phyloP scores from a whole-genome alignment of 2,113 vertebrate species.

The Rynchops niger region DNA sequence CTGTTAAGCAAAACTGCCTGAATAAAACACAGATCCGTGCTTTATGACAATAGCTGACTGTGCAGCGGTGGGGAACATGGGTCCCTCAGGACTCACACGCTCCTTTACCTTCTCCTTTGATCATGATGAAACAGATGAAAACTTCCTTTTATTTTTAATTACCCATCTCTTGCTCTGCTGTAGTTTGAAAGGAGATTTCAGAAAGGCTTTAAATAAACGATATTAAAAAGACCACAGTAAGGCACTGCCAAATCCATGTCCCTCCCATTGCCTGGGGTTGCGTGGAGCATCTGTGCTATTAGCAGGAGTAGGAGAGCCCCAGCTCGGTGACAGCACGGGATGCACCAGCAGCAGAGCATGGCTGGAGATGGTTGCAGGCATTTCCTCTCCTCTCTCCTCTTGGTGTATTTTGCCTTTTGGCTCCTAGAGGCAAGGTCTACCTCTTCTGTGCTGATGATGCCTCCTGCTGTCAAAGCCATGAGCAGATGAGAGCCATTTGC shows the following conservation, averaged over 20 bases:
- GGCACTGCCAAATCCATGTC: neutral
- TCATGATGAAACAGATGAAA: constrained; percentile 19
- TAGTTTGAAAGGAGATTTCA: neutral
- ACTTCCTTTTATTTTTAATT: constrained; percentile 22
- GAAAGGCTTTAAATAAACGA: neutral
- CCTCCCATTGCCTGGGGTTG: neutral
- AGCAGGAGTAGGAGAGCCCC: neutral
- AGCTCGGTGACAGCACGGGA: accelerated
- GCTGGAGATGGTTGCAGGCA: accelerated
- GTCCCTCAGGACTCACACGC: neutral
- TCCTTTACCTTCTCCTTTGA: constrained; percentile 33
- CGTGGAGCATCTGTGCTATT: neutral
- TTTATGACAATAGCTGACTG: neutral
- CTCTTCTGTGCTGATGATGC: neutral
- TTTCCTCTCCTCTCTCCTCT: neutral
- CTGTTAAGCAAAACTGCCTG: constrained; percentile 14
- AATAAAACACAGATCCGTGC: neutral
- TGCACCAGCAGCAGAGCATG: accelerated
- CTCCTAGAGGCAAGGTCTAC: neutral
- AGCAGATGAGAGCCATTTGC: neutral
- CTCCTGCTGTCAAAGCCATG: neutral
- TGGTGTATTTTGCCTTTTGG: neutral
- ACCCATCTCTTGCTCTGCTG: neutral
- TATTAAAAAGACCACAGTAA: neutral
- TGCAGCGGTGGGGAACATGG: neutral